Evolutionary conservation across 2,113 vertebrate species (phyloP), one percentile per base, ranked within the genome.

Genomic region (Uropsilus gracilis): DNA sequence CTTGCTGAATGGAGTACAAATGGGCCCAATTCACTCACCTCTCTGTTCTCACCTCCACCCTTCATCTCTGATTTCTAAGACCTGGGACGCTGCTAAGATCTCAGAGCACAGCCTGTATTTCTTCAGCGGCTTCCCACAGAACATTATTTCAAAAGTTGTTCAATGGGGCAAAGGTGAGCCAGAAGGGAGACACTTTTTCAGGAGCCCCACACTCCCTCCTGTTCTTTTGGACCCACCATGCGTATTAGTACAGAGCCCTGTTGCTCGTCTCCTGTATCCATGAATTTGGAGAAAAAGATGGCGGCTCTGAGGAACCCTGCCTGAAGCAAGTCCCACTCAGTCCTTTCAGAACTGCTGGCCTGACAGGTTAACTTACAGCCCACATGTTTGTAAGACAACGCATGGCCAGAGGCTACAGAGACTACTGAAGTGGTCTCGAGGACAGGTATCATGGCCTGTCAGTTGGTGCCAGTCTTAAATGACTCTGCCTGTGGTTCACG

Each of bases 401-500:
- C 5, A 32, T 4, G 66, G 53, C 6, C 57, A 26, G 71, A 20
- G 34, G 48, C 71, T 12, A 22, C 3, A 26, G 12, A 8, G 59
- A 53, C 26, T 13, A 53, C 26, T 13, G 64, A 46, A 63, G 44
- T 30, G 75, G 81, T 59, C 71, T 44, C 57, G 37, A 20, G 55
- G 48, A 37, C 16, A 82, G 63, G n/a, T n/a, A 32, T 0, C 4
- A 11, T 0, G 28, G 55, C 18, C 37, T 39, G 3, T 42, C 30
- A 46, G 26, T 57, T 3, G 55, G 69, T 44, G 39, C 30, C 13
- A 22, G 20, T 44, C 30, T 39, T 37, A 61, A 88, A 42, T 30
- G 48, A 17, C 39, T 1, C 11, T 6, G 17, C 71, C 6, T 6
- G 55, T 13, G 63, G 5, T 0, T 24, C 83, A 20, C 0, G 1